Evolutionary conservation across 1,140 invertebrate species (phyloP).

Genomic region (Scaptomyza hsui): DNA sequence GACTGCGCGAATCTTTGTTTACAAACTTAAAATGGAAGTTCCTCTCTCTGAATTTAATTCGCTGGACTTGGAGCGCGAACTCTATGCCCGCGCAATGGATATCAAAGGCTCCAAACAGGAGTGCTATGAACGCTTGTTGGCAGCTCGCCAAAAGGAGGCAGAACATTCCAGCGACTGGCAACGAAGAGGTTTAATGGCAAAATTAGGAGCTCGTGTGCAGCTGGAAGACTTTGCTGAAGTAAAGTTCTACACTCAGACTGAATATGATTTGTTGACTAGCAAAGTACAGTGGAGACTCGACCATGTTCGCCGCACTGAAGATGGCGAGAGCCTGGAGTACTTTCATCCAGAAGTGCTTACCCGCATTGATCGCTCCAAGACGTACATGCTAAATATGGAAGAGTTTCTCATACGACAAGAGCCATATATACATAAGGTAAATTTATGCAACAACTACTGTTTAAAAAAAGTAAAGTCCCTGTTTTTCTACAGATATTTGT

Average conservation of each 20-base stretch:
- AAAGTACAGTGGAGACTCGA: slow-evolving; percentile 28
- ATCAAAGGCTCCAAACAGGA: slow-evolving; percentile 28
- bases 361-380: slow-evolving; percentile 14
- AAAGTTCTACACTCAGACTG: neutral
- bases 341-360: slow-evolving; percentile 24
- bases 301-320: slow-evolving; percentile 25
- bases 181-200: slow-evolving; percentile 3
- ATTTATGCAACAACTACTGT: neutral
- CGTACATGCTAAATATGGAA: slow-evolving; percentile 36
- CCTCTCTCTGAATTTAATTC: slow-evolving; percentile 26
- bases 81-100: slow-evolving; percentile 8
- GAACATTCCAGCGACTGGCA: neutral
- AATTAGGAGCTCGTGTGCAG: slow-evolving; percentile 26
- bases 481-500: slow-evolving; percentile 21
- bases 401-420: slow-evolving; percentile 36
- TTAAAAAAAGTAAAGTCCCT: neutral
- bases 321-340: slow-evolving; percentile 25
- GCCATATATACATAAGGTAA: slow-evolving; percentile 38
- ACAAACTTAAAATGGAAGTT: slow-evolving; percentile 31
- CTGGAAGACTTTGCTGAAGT: slow-evolving; percentile 34
- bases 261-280: slow-evolving; percentile 4
- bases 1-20: slow-evolving; percentile 21
- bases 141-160: slow-evolving; percentile 1
- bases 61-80: slow-evolving; percentile 35
- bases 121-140: slow-evolving; percentile 20